Conservation (phyloP, 1,140 invertebrate species). For the Asobara japonica region DNA sequence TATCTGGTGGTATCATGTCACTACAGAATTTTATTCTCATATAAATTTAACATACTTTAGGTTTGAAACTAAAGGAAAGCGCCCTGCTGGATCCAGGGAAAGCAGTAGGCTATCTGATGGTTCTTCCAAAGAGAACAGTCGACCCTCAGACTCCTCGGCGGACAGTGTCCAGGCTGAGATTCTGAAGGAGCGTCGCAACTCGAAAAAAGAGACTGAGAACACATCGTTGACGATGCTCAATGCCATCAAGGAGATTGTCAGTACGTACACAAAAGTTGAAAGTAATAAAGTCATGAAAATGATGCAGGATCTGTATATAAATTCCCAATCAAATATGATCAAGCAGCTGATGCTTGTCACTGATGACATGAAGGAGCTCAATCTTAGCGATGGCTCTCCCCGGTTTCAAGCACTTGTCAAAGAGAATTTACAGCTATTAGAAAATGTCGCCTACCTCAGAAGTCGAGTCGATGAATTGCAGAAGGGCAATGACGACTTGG, state of each 20-base stretch:
- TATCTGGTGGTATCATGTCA: no score
- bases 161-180: slow-evolving; percentile 37
- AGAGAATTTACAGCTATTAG: slow-evolving; percentile 53
- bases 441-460: slow-evolving; percentile 50
- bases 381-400: slow-evolving; percentile 43
- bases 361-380: slow-evolving; percentile 52
- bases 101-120: slow-evolving; percentile 46
- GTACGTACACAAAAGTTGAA: slow-evolving; percentile 46
- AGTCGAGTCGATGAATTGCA: slow-evolving; percentile 49
- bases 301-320: slow-evolving; percentile 53
- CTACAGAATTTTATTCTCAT: no score
- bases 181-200: slow-evolving; percentile 26
- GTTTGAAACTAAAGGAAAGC: slow-evolving; percentile 17
- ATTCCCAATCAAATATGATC: slow-evolving; percentile 54
- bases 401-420: slow-evolving; percentile 45
- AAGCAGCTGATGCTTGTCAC: slow-evolving; percentile 53
- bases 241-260: slow-evolving; percentile 37
- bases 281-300: slow-evolving; percentile 52
- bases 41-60: no score
- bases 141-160: slow-evolving; percentile 43
- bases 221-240: slow-evolving; percentile 22
- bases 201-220: slow-evolving; percentile 21
- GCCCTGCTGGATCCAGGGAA: slow-evolving; percentile 36
- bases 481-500: slow-evolving; percentile 46
- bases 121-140: slow-evolving; percentile 57